phyloP scores from a whole-genome alignment of 2,797 vertebrate genomes.

The Labroides dimidiatus region DNA sequence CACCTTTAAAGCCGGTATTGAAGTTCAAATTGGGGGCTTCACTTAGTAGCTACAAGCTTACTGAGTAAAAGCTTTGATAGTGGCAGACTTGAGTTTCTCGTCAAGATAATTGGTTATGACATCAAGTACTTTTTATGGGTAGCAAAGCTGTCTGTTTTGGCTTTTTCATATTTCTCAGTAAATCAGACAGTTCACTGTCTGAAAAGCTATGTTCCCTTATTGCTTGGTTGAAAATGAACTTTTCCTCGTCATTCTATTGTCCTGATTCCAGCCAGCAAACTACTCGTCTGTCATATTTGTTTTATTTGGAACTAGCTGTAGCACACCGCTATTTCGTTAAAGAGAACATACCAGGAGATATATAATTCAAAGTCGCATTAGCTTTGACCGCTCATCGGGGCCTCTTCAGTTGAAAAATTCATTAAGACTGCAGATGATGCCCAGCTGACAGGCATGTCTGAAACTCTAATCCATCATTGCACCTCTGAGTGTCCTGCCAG shows the following conservation, averaged over 20 bases:
- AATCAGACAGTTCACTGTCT: not conserved
- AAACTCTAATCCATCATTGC: conserved; percentile 57
- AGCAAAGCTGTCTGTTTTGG: not conserved
- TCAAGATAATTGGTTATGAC: not conserved
- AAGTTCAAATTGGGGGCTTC: no score
- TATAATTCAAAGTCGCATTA: conserved; percentile 59
- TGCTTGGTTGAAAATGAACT: not conserved
- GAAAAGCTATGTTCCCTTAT: not conserved
- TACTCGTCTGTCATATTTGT: conserved; percentile 7
- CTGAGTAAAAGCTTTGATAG: not conserved
- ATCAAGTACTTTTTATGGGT: not conserved
- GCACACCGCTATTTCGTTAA: conserved; percentile 12
- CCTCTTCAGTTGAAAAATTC: conserved; percentile 59
- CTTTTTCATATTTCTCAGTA: not conserved
- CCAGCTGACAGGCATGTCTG: conserved; percentile 40
- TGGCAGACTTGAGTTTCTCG: not conserved
- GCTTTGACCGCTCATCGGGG: conserved; percentile 50
- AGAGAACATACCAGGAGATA: conserved; percentile 17
- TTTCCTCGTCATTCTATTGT: not conserved
- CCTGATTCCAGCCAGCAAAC: not conserved
- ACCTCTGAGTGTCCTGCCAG: conserved; percentile 9
- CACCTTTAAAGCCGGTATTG: no score
- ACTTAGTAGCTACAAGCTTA: no score
- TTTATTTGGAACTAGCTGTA: conserved; percentile 23
- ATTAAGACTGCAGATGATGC: conserved; percentile 52